Base-by-base conservation (phyloP, 2,888 invertebrate genomes). In the Ichneumoninae sp. region DNA sequence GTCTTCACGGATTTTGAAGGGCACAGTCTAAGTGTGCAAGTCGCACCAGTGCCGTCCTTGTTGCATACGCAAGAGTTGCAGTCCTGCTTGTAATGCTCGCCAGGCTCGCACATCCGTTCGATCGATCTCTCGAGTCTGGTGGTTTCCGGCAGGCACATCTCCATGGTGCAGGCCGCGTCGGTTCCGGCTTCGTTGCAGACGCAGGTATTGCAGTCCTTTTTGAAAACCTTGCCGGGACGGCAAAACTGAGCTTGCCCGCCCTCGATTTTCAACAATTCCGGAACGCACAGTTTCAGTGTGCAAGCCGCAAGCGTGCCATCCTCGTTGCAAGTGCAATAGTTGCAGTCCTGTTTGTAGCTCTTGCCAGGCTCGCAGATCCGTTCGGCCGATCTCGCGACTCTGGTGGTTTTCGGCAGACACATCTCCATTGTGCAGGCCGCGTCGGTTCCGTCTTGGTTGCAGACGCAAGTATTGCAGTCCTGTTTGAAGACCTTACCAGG, bases 51-150 rank as follows among this genome's bases (percentile, higher is more conserved):
- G 10, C 95, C 95, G 84, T 94, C 94, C 0, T 86, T 83, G 0
- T 93, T 93, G 89, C 95, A 95, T 8, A 93, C 94, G 87, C 95
- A 95, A 6, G 93, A 93, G 89, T 95, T 95, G 86, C 94, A 94
- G 16, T 91, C 92, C 75, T 90, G 89, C 36, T 90, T 88, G 88
- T 91, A 93, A 3, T 85, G 84, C 75, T 91, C 90, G 50, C 91
- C 92, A 19, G 92, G 93, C 0, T 75, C 89, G 80, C 93, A 94
- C 13, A 68, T 40, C 40, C 26, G 13, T 36, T 13, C 22, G 10
- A 5, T 16, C 3, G 5, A 33, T 75, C 33, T 40, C 66, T 22
- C 57, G 22, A 54, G 5, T 26, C 7, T 40, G 13, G 22, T 16
- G 10, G 19, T 8, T 54, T 54, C 8, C 19, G 54, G 19, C 7